Evolutionary conservation across 2,888 invertebrate species (phyloP), one percentile per base, ranked within the genome.

Genomic region (Trissolcus japonicus): DNA sequence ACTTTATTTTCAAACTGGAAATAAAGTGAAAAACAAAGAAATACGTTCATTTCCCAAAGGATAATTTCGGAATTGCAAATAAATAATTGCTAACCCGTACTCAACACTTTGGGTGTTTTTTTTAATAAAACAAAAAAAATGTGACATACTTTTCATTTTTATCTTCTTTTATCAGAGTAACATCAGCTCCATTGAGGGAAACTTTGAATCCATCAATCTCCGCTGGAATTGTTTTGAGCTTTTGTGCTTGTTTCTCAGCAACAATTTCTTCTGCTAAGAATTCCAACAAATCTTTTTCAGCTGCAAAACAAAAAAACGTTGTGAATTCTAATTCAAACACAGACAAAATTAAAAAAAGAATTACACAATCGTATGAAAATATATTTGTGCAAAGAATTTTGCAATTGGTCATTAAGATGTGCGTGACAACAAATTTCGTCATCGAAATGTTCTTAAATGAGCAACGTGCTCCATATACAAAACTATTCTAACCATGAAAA

Each of bases 211-310:
- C 97, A 19, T 95, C 94, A 19, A 98, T 86, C 78, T 94, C 93
- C 0, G 93, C 91, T 0, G 97, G 95, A 80, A 96, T 91, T 0
- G 92, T 91, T 88, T 94, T 94, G 14, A 93, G 88, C 86, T 95
- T 95, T 85, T 94, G 94, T 1, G 95, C 93, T 86, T 96, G 95
- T 82, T 95, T 94, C 88, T 98, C 98, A 0, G 96, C 95, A 25
- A 95, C 92, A 79, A 99, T 98, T 90, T 99, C 98, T 85, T 98
- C 97, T 1, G 95, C 94, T 25, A 99, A 90, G 87, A 98, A 98
- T 86, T 96, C 96, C 0, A 96, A 94, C 59, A 99, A 90, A 86
- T 97, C 96, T 80, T 94, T 92, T 87, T 96, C 96, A 83, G 95
- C 96, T 96, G 83, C 41, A 87, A 46, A 4, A 16, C 46, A 46